These are phyloP conservation scores for Chelon labrosus DNA, from an alignment of 2,797 vertebrate species.

Conservation along the genomic window DNA sequence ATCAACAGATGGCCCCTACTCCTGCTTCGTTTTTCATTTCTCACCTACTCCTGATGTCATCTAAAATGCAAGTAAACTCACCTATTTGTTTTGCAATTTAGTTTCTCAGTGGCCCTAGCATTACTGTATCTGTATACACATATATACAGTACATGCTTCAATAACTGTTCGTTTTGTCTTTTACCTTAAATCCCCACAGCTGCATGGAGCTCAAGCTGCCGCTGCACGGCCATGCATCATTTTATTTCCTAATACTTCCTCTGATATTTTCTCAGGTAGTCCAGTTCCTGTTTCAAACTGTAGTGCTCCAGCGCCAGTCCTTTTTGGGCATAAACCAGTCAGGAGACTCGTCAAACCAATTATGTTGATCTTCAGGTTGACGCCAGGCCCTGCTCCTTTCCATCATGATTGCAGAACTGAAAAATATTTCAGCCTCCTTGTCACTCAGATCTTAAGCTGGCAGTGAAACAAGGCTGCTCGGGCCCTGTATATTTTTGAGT, in stretches of 20 bases:
- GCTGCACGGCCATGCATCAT: neutral
- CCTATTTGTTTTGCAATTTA: neutral
- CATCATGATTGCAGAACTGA: constrained; percentile 4
- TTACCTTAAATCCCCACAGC: neutral
- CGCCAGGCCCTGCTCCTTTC: constrained; percentile 31
- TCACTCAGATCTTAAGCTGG: constrained; percentile 32
- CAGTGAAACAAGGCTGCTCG: constrained; percentile 10
- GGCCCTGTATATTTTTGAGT: constrained; percentile 35
- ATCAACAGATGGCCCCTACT: neutral
- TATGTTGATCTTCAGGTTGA: constrained; percentile 36
- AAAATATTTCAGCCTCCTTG: constrained; percentile 15
- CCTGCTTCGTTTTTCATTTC: neutral
- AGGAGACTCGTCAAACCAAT: neutral
- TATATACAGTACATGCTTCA: neutral
- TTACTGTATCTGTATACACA: neutral
- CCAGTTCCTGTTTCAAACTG: neutral
- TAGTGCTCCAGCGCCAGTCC: neutral
- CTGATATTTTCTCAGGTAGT: constrained; percentile 18
- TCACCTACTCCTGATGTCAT: neutral
- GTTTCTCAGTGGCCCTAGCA: neutral
- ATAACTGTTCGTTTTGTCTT: neutral
- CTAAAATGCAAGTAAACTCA: neutral
- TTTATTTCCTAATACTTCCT: constrained; percentile 22
- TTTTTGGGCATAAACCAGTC: neutral
- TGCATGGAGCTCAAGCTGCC: neutral